These are phyloP conservation scores for Spodoptera littoralis DNA, from an alignment of 2,888 invertebrate genomes.

Conservation along the genomic window DNA sequence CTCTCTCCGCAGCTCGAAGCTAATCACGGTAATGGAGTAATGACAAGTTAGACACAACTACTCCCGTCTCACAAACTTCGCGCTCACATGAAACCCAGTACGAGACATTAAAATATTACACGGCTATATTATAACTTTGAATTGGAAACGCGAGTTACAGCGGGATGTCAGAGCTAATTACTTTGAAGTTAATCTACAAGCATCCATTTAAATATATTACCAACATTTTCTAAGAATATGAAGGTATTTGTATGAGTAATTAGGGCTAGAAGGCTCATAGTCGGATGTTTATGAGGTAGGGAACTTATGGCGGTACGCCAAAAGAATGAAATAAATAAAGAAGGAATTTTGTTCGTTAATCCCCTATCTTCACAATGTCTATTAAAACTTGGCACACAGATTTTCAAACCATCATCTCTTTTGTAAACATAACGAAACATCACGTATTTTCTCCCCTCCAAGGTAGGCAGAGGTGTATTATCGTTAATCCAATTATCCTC, in stretches of 20 bases:
- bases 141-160: conserved; percentile 49
- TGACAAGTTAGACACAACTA: conserved; percentile 78
- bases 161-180: conserved; percentile 41
- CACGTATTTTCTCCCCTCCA: too few species aligned
- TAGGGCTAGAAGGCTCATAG: conserved; percentile 2
- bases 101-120: conserved; percentile 66
- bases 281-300: conserved; percentile 1
- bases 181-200: conserved; percentile 29
- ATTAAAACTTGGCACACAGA: conserved; percentile 20
- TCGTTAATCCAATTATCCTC: too few species aligned
- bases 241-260: conserved; percentile 1
- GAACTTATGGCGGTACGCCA: conserved; percentile 9
- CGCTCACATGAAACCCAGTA: conserved; percentile 51
- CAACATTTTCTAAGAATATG: conserved; percentile 11
- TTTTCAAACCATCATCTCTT: conserved; percentile 2
- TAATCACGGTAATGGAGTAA: conserved; percentile 85
- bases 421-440: background rate
- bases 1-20: conserved; percentile 57
- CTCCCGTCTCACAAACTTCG: conserved; percentile 64
- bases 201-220: conserved; percentile 32
- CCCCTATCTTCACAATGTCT: conserved; percentile 5
- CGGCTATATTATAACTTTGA: conserved; percentile 53
- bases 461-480: too few species aligned
- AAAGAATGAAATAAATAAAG: conserved; percentile 2
- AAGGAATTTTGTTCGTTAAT: conserved; percentile 2